A percentile compares a stretch with the other conserved stretches of the same genome.
Conservation (phyloP, 1,140 invertebrate genomes). For the Dufourea novaeangliae region DNA sequence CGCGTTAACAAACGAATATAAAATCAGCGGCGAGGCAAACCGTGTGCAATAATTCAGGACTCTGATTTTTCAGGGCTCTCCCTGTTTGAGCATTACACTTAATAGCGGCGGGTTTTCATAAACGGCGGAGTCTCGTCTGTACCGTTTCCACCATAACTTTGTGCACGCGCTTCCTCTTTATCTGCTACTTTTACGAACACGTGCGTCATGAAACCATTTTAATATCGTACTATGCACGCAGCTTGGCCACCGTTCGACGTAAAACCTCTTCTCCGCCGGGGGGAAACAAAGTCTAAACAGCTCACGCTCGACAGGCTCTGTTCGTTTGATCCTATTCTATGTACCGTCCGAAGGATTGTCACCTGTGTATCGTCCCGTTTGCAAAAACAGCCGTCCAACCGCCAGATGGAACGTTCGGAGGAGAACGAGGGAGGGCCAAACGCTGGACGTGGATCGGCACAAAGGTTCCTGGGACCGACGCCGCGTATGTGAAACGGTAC, state of each 20-base stretch:
- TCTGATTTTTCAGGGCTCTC: no score
- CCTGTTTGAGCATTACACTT: neutral
- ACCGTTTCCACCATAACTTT: neutral
- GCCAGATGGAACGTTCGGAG: neutral
- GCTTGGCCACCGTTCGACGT: neutral
- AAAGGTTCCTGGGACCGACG: neutral
- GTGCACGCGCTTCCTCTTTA: neutral
- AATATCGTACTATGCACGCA: neutral
- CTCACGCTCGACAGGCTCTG: neutral
- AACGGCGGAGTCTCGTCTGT: neutral
- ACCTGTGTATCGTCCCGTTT: no score
- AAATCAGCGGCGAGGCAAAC: neutral
- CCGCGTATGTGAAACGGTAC: slow-evolving; percentile 19
- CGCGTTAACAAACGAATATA: neutral
- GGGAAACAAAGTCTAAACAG: neutral
- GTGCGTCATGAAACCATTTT: neutral
- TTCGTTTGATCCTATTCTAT: neutral
- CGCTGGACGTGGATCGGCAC: no score
- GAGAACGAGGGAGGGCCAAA: neutral
- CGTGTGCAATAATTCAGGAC: neutral
- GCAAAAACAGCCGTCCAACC: neutral
- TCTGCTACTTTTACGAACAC: neutral
- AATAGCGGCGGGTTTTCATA: slow-evolving; percentile 1
- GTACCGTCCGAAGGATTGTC: no score
- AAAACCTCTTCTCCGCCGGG: neutral